Conservation (phyloP, 2,888 invertebrate genomes). For the Dryadula phaetusa region DNA sequence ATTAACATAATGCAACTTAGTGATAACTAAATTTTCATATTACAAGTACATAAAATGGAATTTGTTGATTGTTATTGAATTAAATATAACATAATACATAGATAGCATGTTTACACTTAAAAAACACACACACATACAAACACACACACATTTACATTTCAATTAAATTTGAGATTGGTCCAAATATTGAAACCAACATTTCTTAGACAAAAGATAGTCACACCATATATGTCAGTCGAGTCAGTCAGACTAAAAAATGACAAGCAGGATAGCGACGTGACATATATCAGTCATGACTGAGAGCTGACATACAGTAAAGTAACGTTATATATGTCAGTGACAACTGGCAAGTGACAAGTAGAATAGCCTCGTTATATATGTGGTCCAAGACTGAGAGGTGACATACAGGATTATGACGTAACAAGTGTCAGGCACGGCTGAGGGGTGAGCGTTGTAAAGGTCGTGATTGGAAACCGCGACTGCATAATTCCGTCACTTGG, state of each 20-base stretch:
- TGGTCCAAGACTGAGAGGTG: too few species aligned
- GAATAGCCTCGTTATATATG: too few species aligned
- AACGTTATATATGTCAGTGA: too few species aligned
- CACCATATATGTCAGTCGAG: too few species aligned
- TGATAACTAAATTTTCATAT: not conserved
- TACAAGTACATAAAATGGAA: not conserved
- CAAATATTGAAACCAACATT: not conserved
- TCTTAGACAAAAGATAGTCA: too few species aligned
- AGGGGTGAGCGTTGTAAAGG: conserved; percentile 53
- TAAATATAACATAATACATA: not conserved
- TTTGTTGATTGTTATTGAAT: not conserved
- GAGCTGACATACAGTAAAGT: too few species aligned
- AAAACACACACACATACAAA: not conserved
- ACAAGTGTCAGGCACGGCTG: not conserved
- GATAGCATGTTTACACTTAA: not conserved
- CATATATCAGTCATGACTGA: too few species aligned
- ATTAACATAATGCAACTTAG: not conserved
- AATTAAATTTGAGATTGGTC: too few species aligned
- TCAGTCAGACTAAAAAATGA: not conserved
- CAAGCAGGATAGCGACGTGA: not conserved
- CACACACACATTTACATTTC: not conserved
- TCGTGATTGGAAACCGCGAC: conserved; percentile 85
- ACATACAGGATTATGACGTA: not conserved
- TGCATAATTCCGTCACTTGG: conserved; percentile 86
- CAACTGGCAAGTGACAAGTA: too few species aligned